These are phyloP conservation scores for Colinus virginianus DNA, from an alignment of 2,113 vertebrate species.

Conservation along the genomic window DNA sequence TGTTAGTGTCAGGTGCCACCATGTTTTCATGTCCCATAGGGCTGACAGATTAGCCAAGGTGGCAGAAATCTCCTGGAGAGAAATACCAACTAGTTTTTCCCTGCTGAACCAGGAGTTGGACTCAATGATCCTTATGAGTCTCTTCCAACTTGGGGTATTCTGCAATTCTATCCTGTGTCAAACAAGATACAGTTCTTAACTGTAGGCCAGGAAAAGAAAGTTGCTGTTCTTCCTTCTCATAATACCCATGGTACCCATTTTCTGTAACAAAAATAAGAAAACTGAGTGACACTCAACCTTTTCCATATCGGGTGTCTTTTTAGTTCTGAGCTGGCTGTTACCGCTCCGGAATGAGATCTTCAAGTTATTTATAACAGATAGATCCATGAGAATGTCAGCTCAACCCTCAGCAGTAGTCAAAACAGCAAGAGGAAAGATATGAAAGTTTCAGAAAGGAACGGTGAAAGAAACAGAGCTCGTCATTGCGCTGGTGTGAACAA, in stretches of 20 bases:
- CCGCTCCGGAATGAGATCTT: neutral
- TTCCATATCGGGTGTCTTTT: neutral
- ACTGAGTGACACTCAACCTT: neutral
- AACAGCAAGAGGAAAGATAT: neutral
- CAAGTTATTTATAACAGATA: neutral
- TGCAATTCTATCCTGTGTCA: neutral
- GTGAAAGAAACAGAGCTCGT: neutral
- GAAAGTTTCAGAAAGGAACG: neutral
- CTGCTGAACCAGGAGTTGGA: no score
- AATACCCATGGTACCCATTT: neutral
- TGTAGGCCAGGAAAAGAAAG: neutral
- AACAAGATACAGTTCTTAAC: neutral
- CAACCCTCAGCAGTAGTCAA: conserved; percentile 12
- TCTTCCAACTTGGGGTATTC: no score
- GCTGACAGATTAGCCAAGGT: neutral
- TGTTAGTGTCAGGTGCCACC: neutral
- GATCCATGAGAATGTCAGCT: neutral
- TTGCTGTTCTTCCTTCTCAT: neutral
- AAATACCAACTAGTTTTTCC: neutral
- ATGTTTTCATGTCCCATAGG: neutral
- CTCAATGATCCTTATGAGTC: no score
- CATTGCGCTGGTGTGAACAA: neutral
- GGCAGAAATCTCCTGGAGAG: neutral
- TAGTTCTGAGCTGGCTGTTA: conserved; percentile 1
- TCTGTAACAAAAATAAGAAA: neutral